These are phyloP conservation scores for Chrysolina americana DNA, from an alignment of 2,888 invertebrate species.

Conservation along the genomic window DNA sequence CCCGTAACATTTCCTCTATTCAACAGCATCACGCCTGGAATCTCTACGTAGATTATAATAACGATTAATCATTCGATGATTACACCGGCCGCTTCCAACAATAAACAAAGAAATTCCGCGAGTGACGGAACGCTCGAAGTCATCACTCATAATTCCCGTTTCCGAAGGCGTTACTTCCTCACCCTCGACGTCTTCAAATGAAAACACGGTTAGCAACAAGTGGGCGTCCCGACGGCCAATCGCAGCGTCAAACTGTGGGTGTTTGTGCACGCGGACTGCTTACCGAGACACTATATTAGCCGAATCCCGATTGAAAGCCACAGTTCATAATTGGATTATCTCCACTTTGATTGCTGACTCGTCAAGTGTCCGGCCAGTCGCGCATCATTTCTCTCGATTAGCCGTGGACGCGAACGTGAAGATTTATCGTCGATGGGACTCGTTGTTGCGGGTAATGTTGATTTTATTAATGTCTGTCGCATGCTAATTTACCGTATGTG, in stretches of 20 bases:
- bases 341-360: constrained; percentile 19
- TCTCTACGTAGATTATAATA: not conserved
- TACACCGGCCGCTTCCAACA: constrained; percentile 6
- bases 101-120: constrained; percentile 29
- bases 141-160: constrained; percentile 6
- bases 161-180: constrained; percentile 51
- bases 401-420: not conserved
- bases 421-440: constrained; percentile 6
- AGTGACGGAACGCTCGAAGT: not conserved
- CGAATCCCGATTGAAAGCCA: constrained; percentile 50
- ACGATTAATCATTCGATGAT: constrained; percentile 7
- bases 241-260: constrained; percentile 52
- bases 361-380: not conserved
- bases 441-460: constrained; percentile 5
- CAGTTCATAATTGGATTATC: constrained; percentile 51
- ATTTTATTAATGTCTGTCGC: constrained; percentile 9
- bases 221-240: constrained; percentile 58
- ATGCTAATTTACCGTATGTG: not conserved
- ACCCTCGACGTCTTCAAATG: constrained; percentile 47
- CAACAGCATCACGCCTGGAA: not conserved
- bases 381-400: constrained; percentile 6
- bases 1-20: not conserved
- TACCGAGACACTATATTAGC: constrained; percentile 55
- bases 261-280: constrained; percentile 46
- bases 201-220: constrained; percentile 52